Base-by-base conservation (phyloP, 2,113 vertebrate species). In the Microtus richardsoni region DNA sequence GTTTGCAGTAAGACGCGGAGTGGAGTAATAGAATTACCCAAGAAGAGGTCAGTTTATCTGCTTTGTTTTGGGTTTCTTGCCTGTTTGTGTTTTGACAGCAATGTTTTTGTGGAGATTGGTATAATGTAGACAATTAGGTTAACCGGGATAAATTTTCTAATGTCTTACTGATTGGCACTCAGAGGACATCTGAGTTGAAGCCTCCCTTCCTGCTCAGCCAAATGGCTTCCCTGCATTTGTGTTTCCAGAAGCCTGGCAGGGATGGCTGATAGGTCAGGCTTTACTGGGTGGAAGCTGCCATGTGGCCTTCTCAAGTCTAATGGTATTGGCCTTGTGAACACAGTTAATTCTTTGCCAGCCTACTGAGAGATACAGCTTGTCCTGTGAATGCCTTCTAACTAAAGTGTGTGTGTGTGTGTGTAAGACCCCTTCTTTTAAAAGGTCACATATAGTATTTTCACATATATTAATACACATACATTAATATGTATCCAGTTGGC, bases 41-140 rank as follows among this genome's bases (percentile, higher is more conserved):
- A 41, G 84, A 83, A 2, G 41, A 39, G 82, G 84, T 97, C 79
- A 5, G 22, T 87, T 77, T 79, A 39, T 30, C 33, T 96, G 33
- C 86, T 96, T 60, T 87, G 62, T 58, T 95, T 85, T 28, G 60
- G n/a, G 12, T 26, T 60, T 78, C 88, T 44, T 89, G 54, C 47
- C 91, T 90, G 21, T 70, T 73, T 96, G 30, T 36, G 74, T 91
- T 91, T 88, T 83, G 47, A n/a, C 78, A 86, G 80, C 94, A 82
- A 49, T 62, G 14, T 93, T 89, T 82, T 89, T 44, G 85, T 10
- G 88, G 79, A 94, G 71, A 54, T 41, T 73, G 77, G 33, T 26
- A 54, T 96, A 64, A 14, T 96, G 94, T 75, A 94, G 84, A 58
- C 74, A 90, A 89, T 91, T 91, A 89, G 60, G 47, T 90, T 91